Percentiles rank a stretch among this genome's conserved stretches.
phyloP scores from a whole-genome alignment of 1,140 invertebrate species.

The Macrosteles quadrilineatus region DNA sequence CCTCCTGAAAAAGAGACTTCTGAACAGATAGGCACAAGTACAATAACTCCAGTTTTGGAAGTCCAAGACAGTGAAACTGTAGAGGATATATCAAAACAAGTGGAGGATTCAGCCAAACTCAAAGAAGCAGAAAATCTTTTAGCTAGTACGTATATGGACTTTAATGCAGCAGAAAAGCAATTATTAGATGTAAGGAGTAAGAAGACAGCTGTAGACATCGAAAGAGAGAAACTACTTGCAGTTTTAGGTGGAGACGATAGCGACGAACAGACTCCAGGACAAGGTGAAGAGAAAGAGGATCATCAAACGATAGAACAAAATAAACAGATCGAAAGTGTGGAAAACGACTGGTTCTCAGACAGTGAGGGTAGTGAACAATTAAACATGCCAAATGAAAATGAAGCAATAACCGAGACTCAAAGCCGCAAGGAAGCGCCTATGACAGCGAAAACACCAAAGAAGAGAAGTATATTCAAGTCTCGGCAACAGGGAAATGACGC shows the following conservation, averaged over 20 bases:
- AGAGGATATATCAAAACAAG: constrained; percentile 40
- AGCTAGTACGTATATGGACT: constrained; percentile 38
- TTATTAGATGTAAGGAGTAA: constrained; percentile 30
- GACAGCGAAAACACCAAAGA: constrained; percentile 29
- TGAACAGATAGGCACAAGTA: not conserved
- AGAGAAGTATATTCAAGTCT: constrained; percentile 89
- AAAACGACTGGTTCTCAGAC: constrained; percentile 31
- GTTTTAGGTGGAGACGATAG: constrained; percentile 40
- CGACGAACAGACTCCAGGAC: constrained; percentile 22
- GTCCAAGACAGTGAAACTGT: not conserved
- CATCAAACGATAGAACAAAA: constrained; percentile 12
- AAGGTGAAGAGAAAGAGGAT: constrained; percentile 25
- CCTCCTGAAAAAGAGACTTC: constrained; percentile 39
- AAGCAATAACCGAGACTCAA: not conserved
- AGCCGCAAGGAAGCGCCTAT: not conserved
- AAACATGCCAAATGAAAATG: constrained; percentile 11
- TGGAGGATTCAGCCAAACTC: constrained; percentile 41
- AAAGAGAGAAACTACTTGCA: constrained; percentile 36
- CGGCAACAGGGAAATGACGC: constrained; percentile 36
- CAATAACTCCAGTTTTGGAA: not conserved
- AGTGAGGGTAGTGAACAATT: constrained; percentile 35
- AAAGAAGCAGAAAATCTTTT: constrained; percentile 42
- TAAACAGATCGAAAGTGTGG: constrained; percentile 21
- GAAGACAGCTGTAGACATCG: constrained; percentile 31
- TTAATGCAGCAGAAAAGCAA: constrained; percentile 36